Evolutionary conservation across 2,113 vertebrate species (phyloP).

Genomic region (Rissa tridactyla): DNA sequence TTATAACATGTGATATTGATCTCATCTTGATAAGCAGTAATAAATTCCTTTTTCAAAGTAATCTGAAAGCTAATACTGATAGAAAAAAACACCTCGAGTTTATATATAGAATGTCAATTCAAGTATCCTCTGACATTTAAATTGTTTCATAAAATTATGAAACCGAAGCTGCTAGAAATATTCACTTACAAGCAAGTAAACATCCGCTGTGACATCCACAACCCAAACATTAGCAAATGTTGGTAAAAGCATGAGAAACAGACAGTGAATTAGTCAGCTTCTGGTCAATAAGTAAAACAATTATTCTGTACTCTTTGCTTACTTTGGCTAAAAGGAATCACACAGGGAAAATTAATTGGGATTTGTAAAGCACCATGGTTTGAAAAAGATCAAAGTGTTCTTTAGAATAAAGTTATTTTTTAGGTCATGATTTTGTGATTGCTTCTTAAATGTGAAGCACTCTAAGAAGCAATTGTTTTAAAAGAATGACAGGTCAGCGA

Average conservation of each 20-base stretch:
- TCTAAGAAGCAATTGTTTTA: neutral
- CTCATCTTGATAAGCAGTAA: neutral
- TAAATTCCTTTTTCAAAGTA: neutral
- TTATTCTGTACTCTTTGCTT: neutral
- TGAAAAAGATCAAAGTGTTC: neutral
- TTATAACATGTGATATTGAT: neutral
- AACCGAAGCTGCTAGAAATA: neutral
- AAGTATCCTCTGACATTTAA: neutral
- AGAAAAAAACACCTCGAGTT: neutral
- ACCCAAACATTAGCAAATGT: neutral
- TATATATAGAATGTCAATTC: neutral
- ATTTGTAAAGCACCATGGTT: slow-evolving; percentile 11
- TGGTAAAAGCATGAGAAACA: neutral
- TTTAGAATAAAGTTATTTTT: neutral
- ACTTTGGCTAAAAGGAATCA: slow-evolving; percentile 22
- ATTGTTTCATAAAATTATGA: neutral
- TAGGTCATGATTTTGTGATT: neutral
- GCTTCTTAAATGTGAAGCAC: neutral
- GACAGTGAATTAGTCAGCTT: neutral
- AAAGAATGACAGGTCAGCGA: neutral
- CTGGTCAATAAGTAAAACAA: neutral
- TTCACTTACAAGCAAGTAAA: neutral
- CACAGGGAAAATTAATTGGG: slow-evolving; percentile 41
- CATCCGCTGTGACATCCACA: neutral
- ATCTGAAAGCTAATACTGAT: neutral